Base-by-base conservation (phyloP, 2,797 vertebrate species). In the Babyrousa celebensis region DNA sequence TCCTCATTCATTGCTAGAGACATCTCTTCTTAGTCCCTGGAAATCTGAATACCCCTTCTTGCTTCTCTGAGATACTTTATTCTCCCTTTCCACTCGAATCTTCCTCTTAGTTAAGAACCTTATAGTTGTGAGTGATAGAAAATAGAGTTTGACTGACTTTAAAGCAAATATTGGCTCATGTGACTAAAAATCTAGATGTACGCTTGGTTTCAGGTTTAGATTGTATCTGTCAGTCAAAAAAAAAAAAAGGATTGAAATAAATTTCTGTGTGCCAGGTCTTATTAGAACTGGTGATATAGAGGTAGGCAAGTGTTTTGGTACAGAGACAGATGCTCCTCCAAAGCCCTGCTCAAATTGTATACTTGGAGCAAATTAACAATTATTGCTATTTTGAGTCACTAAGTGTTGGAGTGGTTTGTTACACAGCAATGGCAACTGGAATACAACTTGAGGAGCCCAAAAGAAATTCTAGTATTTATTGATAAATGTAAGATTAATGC, bases 31-130 rank as follows among this genome's bases (percentile, higher is more conserved):
- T 40, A n/a, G 29, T 85, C 21, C 40, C 48, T 85, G 5, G 21
- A 27, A 12, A 80, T 84, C 25, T 62, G 65, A 93, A 85, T 8
- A 3, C 56, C 21, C 48, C 11, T 62, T 80, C 85, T 91, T 62
- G 60, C 65, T 91, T 83, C 80, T 83, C 60, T 82, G 72, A 95
- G 90, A 85, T 27, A 36, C 25, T 74, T 83, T 68, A 12, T 88
- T 89, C 72, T 82, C 58, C 14, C 58, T 84, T 90, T 21, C n/a
- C 6, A 20, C 16, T 10, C 27, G 32, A 36, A 48, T 25, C 85
- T 78, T 4, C 23, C 15, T 72, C 71, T 18, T 83, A 87, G 21
- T 87, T 78, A 96, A 52, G 32, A 77, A 88, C 82, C 68, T 94
- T 93, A 86, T 25, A n/a, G 12, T 68, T 62, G 52, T 32, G 93